Conservation (phyloP, 2,797 vertebrate genomes). For the Neosalanx taihuensis region DNA sequence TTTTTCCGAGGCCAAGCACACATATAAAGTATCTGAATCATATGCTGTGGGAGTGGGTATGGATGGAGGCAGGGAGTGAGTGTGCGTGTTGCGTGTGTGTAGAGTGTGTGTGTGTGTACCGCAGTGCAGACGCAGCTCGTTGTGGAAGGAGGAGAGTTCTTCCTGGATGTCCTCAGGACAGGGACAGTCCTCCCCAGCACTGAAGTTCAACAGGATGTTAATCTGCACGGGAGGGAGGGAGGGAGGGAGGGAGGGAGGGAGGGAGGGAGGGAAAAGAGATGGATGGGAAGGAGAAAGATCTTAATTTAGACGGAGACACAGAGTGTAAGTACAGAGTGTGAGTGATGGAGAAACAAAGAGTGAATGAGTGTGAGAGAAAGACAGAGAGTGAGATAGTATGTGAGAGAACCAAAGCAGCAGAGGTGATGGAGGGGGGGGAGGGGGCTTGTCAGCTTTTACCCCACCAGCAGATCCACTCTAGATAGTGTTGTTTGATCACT, state of each 20-base stretch:
- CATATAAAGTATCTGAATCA: too few species aligned
- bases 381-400: neutral
- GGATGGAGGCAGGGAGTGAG: slow-evolving; percentile 1
- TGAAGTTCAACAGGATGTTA: slow-evolving; percentile 97
- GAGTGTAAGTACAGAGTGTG: neutral
- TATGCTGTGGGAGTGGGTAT: neutral
- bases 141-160: slow-evolving; percentile 89
- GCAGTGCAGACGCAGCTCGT: slow-evolving; percentile 91
- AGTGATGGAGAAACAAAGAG: neutral
- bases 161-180: slow-evolving; percentile 93
- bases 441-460: neutral
- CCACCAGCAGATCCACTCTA: slow-evolving; percentile 18
- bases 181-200: slow-evolving; percentile 90
- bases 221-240: slow-evolving; percentile 76
- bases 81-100: slow-evolving; percentile 5
- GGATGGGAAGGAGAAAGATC: neutral
- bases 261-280: neutral
- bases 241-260: neutral
- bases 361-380: neutral
- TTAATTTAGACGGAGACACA: neutral
- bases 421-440: neutral
- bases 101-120: slow-evolving; percentile 67
- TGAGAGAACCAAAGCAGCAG: neutral
- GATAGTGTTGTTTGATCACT: slow-evolving; percentile 19
- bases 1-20: neutral